phyloP scores from a whole-genome alignment of 2,113 vertebrate species.

The Aldabrachelys gigantea region DNA sequence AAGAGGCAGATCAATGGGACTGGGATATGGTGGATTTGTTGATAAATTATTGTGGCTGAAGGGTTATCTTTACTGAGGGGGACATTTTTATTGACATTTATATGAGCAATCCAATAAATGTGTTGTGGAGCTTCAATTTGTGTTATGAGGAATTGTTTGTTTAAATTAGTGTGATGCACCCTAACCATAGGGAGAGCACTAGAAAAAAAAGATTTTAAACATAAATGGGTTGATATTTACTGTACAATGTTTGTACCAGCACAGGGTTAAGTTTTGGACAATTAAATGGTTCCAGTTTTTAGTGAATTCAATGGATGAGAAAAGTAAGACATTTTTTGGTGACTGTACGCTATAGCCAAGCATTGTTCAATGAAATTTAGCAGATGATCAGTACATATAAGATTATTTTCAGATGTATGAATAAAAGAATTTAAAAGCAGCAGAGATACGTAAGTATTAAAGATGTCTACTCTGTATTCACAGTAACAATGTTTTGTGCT shows the following conservation, averaged over 20 bases:
- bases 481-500: not conserved
- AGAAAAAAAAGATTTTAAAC: not conserved
- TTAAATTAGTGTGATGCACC: not conserved
- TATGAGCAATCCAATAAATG: not conserved
- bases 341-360: not conserved
- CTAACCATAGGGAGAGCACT: not conserved
- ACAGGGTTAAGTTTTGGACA: constrained; percentile 32
- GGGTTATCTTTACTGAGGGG: not conserved
- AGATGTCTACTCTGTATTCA: not conserved
- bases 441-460: constrained; percentile 32
- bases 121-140: not conserved
- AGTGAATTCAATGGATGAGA: constrained; percentile 37
- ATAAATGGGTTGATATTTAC: not conserved
- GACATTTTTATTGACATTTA: not conserved
- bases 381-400: constrained; percentile 38
- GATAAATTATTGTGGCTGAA: not conserved
- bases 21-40: not conserved
- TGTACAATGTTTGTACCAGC: not conserved
- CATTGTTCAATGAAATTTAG: constrained; percentile 42
- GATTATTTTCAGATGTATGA: constrained; percentile 3
- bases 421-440: constrained; percentile 44
- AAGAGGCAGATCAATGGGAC: not conserved
- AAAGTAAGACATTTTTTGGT: constrained; percentile 42
- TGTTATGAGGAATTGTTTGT: not conserved
- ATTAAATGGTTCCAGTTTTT: constrained; percentile 40